A percentile compares a stretch with the other conserved stretches of the same genome.
phyloP scores from a whole-genome alignment of 2,113 vertebrate genomes.

The Archocentrus centrarchus region DNA sequence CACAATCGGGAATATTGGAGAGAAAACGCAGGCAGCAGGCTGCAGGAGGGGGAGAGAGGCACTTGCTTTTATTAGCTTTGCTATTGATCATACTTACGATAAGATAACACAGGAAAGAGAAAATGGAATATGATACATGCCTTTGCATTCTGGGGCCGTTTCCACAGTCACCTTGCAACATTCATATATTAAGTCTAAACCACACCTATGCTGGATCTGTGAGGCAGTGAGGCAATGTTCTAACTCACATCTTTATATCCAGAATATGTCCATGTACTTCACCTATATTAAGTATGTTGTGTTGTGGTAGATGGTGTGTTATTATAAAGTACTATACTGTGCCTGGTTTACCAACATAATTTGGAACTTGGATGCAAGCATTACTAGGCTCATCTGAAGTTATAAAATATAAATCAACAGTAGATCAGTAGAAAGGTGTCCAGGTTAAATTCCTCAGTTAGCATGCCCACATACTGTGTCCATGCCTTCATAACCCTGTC shows the following conservation, averaged over 20 bases:
- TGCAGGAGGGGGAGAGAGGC: background rate
- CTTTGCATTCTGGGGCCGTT: constrained; percentile 17
- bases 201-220: background rate
- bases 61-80: constrained; percentile 49
- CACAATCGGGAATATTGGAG: constrained; percentile 33
- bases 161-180: constrained; percentile 15
- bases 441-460: background rate
- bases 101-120: constrained; percentile 39
- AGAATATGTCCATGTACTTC: no score
- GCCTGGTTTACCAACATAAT: background rate
- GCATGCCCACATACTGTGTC: background rate
- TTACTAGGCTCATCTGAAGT: background rate
- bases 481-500: background rate
- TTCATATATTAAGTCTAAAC: background rate
- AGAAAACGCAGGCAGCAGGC: constrained; percentile 1
- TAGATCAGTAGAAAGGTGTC: background rate
- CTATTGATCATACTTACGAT: constrained; percentile 53
- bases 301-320: background rate
- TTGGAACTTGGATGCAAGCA: background rate
- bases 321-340: background rate
- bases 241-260: no score
- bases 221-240: background rate
- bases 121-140: constrained; percentile 43
- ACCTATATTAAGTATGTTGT: background rate
- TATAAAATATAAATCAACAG: background rate